Conservation (phyloP, 1,140 invertebrate species). For the Ooceraea biroi region DNA sequence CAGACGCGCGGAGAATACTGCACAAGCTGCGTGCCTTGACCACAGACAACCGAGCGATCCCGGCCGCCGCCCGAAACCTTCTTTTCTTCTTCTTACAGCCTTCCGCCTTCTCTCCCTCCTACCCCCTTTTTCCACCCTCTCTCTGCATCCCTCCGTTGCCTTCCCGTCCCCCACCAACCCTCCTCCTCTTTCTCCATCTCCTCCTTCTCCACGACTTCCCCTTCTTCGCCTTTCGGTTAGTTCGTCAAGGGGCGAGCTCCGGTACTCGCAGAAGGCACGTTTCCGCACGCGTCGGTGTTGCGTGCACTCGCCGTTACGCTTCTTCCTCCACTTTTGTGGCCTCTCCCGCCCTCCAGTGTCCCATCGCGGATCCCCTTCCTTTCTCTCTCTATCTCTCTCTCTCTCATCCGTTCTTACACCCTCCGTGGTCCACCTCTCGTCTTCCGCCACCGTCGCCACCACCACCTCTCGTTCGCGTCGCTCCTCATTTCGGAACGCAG, state of each 20-base stretch:
- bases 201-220: constrained; percentile 37
- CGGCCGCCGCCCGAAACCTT: constrained; percentile 82
- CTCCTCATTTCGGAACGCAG: constrained; percentile 74
- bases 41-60: constrained; percentile 82
- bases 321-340: constrained; percentile 77
- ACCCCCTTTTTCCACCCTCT: neutral
- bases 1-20: constrained; percentile 74
- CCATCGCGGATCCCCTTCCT: neutral
- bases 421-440: constrained; percentile 6
- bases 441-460: constrained; percentile 24
- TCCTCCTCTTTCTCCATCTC: constrained; percentile 15
- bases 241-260: constrained; percentile 73
- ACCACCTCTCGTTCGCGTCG: constrained; percentile 63
- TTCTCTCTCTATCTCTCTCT: neutral
- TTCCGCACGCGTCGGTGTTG: constrained; percentile 79
- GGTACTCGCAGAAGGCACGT: constrained; percentile 77
- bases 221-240: constrained; percentile 64
- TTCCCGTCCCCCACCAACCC: constrained; percentile 53
- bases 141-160: constrained; percentile 51
- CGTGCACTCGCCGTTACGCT: constrained; percentile 81
- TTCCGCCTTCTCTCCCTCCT: constrained; percentile 43
- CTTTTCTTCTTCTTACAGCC: constrained; percentile 70
- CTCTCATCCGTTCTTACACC: neutral
- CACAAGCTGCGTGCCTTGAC: constrained; percentile 83
- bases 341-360: constrained; percentile 53